Conservation (phyloP, 2,797 vertebrate species). For the Anguilla pacifica region DNA sequence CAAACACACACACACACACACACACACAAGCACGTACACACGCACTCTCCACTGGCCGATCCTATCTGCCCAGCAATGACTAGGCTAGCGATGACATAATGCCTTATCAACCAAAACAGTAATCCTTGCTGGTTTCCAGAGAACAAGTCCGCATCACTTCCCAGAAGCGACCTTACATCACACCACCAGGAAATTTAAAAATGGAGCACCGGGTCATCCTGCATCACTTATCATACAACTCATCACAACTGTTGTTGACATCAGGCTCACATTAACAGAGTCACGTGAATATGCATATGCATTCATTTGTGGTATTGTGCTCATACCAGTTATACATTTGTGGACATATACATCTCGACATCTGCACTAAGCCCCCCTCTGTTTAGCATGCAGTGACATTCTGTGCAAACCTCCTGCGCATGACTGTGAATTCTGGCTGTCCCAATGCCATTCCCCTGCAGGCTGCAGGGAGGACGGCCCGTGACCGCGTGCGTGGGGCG, state of each 20-base stretch:
- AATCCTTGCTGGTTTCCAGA: not conserved
- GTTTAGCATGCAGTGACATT: not conserved
- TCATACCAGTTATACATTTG: not conserved
- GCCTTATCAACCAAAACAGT: not conserved
- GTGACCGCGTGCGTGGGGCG: not conserved
- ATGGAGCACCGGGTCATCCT: not conserved
- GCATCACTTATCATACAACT: not conserved
- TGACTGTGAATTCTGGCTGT: not conserved
- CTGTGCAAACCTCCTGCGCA: not conserved
- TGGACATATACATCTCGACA: not conserved
- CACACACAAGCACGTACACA: not conserved
- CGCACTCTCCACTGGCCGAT: not conserved
- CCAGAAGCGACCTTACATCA: not conserved
- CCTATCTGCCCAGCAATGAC: conserved; percentile 23
- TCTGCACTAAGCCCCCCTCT: not conserved
- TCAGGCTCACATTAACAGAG: not conserved
- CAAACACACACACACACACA: not conserved
- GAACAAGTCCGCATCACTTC: conserved; percentile 24
- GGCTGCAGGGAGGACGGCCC: not conserved
- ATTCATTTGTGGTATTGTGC: not conserved
- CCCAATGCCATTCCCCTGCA: not conserved
- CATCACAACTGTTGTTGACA: not conserved
- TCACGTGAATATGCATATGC: not conserved
- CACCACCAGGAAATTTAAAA: not conserved
- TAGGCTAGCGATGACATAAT: conserved; percentile 46